A percentile compares a stretch with the other conserved stretches of the same genome.
Conservation (phyloP, 2,113 vertebrate genomes). For the Phrynosoma blainvillii region DNA sequence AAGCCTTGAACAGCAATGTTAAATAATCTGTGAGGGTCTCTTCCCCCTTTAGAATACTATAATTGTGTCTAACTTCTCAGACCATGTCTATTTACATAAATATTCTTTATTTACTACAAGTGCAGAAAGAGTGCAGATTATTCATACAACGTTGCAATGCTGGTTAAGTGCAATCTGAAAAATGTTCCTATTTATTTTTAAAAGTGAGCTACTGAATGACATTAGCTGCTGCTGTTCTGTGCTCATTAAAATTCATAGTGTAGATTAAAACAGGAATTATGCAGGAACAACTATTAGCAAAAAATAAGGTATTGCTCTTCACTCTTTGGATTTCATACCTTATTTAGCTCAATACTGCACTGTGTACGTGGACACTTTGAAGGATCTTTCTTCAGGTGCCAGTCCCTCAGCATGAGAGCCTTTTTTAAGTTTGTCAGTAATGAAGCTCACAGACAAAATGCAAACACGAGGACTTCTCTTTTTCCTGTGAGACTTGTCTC, state of each 20-base stretch:
- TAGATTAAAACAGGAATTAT: conserved; percentile 22
- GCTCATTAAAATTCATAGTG: background rate
- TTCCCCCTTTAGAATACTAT: background rate
- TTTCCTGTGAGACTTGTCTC: background rate
- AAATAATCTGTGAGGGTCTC: background rate
- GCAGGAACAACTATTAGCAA: background rate
- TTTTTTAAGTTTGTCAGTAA: background rate
- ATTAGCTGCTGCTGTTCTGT: background rate
- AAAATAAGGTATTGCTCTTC: background rate
- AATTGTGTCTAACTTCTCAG: background rate
- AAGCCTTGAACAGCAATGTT: background rate
- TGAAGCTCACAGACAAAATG: background rate
- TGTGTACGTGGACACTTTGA: background rate
- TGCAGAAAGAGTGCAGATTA: background rate
- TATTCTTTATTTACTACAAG: background rate
- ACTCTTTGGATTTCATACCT: background rate
- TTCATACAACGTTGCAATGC: background rate
- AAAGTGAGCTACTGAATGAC: background rate
- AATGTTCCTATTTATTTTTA: background rate
- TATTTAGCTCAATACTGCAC: background rate
- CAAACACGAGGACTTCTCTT: background rate
- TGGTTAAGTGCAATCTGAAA: background rate
- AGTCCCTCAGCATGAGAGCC: background rate
- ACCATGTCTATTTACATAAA: background rate
- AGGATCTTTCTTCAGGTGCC: background rate